Percentiles rank a stretch among this genome's conserved stretches.
Conservation (phyloP, 2,888 invertebrate genomes). For the Lasioglossum lativentre region DNA sequence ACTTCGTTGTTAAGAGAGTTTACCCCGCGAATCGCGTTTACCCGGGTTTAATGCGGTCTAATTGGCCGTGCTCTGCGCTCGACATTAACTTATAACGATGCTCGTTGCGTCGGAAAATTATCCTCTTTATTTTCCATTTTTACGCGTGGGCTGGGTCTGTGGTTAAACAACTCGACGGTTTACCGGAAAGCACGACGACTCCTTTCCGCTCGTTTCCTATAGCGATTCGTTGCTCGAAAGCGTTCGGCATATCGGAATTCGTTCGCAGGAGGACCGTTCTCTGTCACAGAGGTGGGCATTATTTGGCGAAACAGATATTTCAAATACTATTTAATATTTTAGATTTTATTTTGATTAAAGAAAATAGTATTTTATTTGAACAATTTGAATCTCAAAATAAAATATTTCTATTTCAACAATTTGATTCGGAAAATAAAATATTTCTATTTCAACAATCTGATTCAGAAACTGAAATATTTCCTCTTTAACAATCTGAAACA, state of each 20-base stretch:
- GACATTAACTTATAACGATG: background rate
- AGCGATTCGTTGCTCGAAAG: background rate
- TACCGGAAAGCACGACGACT: background rate
- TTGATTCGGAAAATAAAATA: no score
- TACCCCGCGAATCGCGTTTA: background rate
- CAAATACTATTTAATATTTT: no score
- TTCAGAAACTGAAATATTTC: no score
- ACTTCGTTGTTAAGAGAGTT: constrained; percentile 14
- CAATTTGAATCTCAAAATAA: no score
- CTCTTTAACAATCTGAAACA: no score
- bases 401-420: no score
- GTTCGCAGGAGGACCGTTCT: background rate
- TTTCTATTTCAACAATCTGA: no score
- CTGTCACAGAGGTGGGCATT: no score
- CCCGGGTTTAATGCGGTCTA: constrained; percentile 6
- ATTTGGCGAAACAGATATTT: no score
- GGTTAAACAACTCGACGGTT: background rate
- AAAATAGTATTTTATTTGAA: no score
- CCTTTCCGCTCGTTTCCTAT: background rate
- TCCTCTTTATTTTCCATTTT: background rate
- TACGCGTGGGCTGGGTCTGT: background rate
- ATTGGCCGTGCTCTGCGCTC: constrained; percentile 3
- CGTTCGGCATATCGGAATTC: background rate
- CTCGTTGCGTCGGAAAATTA: background rate
- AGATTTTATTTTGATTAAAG: no score